A percentile compares a stretch with the other conserved stretches of the same genome.
These are phyloP conservation scores for Prorops nasuta DNA, from an alignment of 1,140 invertebrate species.

Conservation along the genomic window DNA sequence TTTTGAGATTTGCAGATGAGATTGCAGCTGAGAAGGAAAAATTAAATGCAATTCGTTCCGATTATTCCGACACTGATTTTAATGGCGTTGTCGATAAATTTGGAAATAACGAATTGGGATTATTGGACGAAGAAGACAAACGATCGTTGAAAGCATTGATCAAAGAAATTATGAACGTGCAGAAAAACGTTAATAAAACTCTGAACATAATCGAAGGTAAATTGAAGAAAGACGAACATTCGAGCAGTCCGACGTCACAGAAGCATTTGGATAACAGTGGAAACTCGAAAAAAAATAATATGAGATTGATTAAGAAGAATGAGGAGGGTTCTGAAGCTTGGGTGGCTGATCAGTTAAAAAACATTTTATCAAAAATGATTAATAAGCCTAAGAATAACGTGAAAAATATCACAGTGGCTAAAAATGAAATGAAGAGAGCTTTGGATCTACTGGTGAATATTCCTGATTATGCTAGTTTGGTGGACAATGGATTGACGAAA, in stretches of 20 bases:
- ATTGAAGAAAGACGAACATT: slow-evolving; percentile 3
- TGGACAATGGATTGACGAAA: not conserved
- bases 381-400: not conserved
- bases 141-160: slow-evolving; percentile 14
- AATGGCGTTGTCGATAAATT: not conserved
- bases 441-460: no score
- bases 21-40: not conserved
- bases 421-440: not conserved
- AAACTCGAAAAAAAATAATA: not conserved
- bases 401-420: not conserved
- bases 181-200: slow-evolving; percentile 26
- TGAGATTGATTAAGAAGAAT: not conserved
- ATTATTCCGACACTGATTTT: not conserved
- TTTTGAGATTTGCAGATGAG: not conserved
- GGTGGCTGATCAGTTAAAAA: not conserved
- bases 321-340: not conserved
- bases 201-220: slow-evolving; percentile 19
- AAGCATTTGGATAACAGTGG: not conserved
- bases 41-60: slow-evolving; percentile 4
- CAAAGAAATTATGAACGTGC: slow-evolving; percentile 18
- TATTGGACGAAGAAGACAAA: slow-evolving; percentile 10
- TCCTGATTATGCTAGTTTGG: no score
- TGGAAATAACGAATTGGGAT: slow-evolving; percentile 7
- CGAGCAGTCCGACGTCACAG: not conserved
- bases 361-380: not conserved